Evolutionary conservation across 2,113 vertebrate genomes (phyloP).

Genomic region (Neopipo cinnamomea): DNA sequence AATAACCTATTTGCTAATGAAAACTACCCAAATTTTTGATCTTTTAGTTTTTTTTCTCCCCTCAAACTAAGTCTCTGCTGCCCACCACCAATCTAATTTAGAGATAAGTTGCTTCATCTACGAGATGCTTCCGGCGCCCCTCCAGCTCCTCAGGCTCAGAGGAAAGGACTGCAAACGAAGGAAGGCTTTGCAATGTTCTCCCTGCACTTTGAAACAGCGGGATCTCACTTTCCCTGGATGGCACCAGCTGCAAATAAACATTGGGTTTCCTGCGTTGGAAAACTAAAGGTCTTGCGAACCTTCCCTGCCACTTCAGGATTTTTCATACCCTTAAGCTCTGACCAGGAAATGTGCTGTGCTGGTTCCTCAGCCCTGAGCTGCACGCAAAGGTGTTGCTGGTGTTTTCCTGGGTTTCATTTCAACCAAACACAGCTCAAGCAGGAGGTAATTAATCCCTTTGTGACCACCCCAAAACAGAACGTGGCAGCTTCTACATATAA

Average conservation of each 20-base stretch:
- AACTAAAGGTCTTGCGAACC: neutral
- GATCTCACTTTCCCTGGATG: neutral
- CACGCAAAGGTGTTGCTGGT: neutral
- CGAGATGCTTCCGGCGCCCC: neutral
- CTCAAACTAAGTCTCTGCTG: neutral
- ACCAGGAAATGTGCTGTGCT: fast-evolving
- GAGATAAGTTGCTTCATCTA: neutral
- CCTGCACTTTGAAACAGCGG: neutral
- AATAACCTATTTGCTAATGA: neutral
- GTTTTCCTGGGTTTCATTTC: neutral
- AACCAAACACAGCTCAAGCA: neutral
- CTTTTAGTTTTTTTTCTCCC: neutral
- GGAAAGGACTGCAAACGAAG: neutral
- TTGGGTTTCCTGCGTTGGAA: neutral
- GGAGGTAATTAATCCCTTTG: neutral
- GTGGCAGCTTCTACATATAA: neutral
- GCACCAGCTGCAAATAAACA: neutral
- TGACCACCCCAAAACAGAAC: neutral
- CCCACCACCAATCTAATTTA: neutral
- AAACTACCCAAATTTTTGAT: neutral
- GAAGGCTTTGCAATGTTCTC: neutral
- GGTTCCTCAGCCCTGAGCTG: neutral
- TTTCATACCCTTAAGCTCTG: neutral
- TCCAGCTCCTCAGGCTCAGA: neutral
- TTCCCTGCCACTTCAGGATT: neutral